Percentiles rank a stretch among this genome's conserved stretches.
Evolutionary conservation across 53 echinoderm and acorn worm species (phyloP).

Genomic region (Zoroaster sp.): DNA sequence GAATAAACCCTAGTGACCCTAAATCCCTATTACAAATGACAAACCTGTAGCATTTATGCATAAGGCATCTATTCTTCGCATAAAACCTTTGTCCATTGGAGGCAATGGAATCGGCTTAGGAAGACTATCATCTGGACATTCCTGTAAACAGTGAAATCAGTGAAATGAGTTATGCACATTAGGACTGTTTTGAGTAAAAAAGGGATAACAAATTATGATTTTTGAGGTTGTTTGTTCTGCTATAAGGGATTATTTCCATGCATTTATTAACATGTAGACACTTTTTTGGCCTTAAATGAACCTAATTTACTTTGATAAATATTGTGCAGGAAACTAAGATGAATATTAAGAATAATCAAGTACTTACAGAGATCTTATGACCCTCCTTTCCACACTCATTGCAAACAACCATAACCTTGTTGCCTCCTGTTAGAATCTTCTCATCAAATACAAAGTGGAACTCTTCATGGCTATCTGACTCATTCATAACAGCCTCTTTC

Average conservation of each 20-base stretch:
- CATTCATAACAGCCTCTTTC: not conserved
- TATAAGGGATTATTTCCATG: too few species aligned
- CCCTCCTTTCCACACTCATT: conserved; percentile 82
- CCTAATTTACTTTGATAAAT: too few species aligned
- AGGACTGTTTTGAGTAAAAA: too few species aligned
- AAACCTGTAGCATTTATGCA: conserved; percentile 70
- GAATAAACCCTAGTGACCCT: too few species aligned
- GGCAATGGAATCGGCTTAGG: conserved; percentile 75
- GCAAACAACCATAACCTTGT: conserved; percentile 73
- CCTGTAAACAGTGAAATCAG: conserved; percentile 54
- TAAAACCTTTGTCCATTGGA: conserved; percentile 57
- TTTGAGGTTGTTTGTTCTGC: too few species aligned
- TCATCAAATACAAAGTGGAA: conserved; percentile 75
- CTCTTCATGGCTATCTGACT: not conserved
- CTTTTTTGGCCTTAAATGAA: too few species aligned
- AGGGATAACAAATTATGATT: too few species aligned
- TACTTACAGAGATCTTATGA: conserved; percentile 61
- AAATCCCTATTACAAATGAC: too few species aligned
- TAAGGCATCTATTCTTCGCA: conserved; percentile 53
- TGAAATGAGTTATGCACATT: not conserved
- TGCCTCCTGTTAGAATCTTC: conserved; percentile 76
- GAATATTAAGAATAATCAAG: too few species aligned
- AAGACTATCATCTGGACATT: conserved; percentile 86
- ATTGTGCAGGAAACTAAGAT: too few species aligned
- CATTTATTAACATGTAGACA: too few species aligned